Conservation (phyloP, 2,888 invertebrate species). For the Synergus gifuensis region DNA sequence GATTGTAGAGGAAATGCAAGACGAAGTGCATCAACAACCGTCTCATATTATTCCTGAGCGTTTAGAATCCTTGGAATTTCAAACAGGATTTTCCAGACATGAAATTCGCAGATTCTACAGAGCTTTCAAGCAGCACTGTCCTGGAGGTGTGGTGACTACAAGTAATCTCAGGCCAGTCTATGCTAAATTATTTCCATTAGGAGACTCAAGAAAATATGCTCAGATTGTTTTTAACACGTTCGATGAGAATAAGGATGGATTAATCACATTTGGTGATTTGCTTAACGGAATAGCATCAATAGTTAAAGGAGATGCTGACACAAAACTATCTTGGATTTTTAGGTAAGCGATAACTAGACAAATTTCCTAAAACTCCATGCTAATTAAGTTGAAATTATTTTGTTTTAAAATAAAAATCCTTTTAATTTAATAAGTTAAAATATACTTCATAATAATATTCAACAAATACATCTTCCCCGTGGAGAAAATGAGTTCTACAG, state of each 20-base stretch:
- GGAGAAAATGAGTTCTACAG: background rate
- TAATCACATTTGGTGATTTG: conserved; percentile 70
- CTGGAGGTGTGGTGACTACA: conserved; percentile 65
- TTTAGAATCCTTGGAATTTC: conserved; percentile 59
- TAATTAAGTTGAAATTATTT: background rate
- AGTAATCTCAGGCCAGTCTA: conserved; percentile 69
- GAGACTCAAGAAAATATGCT: conserved; percentile 69
- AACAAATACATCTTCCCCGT: background rate
- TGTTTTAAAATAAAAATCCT: background rate
- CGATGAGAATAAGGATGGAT: conserved; percentile 68
- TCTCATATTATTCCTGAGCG: conserved; percentile 63
- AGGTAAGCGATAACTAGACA: conserved; percentile 55
- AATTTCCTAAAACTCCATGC: background rate
- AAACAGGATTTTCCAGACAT: conserved; percentile 68
- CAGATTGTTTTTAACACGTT: conserved; percentile 71
- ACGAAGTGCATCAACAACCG: conserved; percentile 58
- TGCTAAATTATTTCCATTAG: conserved; percentile 71
- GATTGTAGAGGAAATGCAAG: conserved; percentile 58
- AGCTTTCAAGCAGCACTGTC: conserved; percentile 71
- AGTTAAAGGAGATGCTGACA: conserved; percentile 66
- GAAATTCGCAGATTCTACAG: conserved; percentile 70
- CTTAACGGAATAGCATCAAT: conserved; percentile 64
- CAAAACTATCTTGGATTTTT: conserved; percentile 73
- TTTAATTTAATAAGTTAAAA: background rate
- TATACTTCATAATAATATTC: background rate